A percentile compares a stretch with the other conserved stretches of the same genome.
These are phyloP conservation scores for Pachyrhynchus sulphureomaculatus DNA, from an alignment of 1,140 invertebrate genomes.

Conservation along the genomic window DNA sequence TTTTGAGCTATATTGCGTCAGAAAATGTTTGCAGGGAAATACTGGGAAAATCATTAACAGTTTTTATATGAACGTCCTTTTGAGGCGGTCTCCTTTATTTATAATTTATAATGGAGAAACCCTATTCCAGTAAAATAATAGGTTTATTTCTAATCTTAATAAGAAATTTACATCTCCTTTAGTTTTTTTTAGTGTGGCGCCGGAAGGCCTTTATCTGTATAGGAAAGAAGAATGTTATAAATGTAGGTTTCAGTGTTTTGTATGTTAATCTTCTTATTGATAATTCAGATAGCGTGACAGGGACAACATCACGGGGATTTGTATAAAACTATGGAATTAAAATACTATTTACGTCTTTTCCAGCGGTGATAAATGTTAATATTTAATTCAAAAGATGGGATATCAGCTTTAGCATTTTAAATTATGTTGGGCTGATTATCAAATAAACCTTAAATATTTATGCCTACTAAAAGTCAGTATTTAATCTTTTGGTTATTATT, in stretches of 20 bases:
- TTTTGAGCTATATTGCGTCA: too few relatives aligned
- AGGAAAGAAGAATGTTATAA: constrained; percentile 15
- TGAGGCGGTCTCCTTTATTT: too few relatives aligned
- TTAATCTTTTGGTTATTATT: too few relatives aligned
- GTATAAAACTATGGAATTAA: constrained; percentile 23
- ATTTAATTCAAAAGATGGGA: constrained; percentile 23
- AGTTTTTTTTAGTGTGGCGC: background rate
- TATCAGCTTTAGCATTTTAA: constrained; percentile 10
- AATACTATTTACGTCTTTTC: constrained; percentile 15
- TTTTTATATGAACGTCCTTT: too few relatives aligned
- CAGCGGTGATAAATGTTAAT: constrained; percentile 20
- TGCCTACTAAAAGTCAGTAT: too few relatives aligned
- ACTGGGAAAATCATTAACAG: too few relatives aligned
- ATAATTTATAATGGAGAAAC: too few relatives aligned
- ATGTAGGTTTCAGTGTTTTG: constrained; percentile 13
- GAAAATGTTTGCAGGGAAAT: too few relatives aligned
- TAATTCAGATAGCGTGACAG: constrained; percentile 29
- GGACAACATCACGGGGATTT: constrained; percentile 23
- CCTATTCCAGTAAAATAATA: too few relatives aligned
- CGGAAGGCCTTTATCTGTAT: background rate
- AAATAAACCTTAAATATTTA: too few relatives aligned
- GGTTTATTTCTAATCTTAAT: background rate
- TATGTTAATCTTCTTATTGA: constrained; percentile 26
- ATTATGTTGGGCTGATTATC: constrained; percentile 1
- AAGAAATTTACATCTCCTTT: background rate